Conservation (phyloP, 2,888 invertebrate species). For the Tetragnatha montana region DNA sequence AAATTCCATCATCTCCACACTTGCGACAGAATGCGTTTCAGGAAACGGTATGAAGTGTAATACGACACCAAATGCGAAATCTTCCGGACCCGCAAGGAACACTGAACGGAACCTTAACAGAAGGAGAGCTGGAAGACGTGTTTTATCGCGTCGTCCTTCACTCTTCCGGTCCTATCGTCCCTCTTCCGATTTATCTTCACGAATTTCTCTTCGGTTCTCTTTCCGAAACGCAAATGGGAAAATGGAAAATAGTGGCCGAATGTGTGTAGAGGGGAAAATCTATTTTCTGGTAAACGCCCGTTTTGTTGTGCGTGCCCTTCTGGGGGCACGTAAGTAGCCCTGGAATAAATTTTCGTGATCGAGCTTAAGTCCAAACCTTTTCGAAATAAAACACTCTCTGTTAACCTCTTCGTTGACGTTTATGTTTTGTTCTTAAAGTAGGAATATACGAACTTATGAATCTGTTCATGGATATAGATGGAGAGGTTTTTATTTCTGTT, state of each 20-base stretch:
- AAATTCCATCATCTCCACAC: too few species aligned
- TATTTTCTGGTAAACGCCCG: conserved; percentile 4
- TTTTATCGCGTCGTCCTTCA: conserved; percentile 16
- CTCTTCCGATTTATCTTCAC: neutral
- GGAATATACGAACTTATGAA: too few species aligned
- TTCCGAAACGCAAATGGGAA: conserved; percentile 3
- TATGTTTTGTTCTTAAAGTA: too few species aligned
- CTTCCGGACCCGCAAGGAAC: neutral
- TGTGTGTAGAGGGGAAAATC: neutral
- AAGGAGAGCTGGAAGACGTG: conserved; percentile 22
- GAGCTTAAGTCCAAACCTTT: neutral
- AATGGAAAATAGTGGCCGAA: conserved; percentile 27
- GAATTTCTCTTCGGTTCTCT: neutral
- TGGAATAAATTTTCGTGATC: neutral
- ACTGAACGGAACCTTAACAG: conserved; percentile 22
- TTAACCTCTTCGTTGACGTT: too few species aligned
- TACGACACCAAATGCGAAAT: too few species aligned
- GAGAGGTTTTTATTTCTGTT: too few species aligned
- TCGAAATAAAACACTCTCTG: too few species aligned
- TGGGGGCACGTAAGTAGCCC: neutral
- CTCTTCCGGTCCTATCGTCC: conserved; percentile 2
- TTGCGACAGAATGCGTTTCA: too few species aligned
- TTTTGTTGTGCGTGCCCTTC: neutral
- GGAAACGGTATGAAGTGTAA: too few species aligned
- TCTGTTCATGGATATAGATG: too few species aligned